Evolutionary conservation across 2,888 invertebrate genomes (phyloP).

Genomic region (Torymus tubicola): DNA sequence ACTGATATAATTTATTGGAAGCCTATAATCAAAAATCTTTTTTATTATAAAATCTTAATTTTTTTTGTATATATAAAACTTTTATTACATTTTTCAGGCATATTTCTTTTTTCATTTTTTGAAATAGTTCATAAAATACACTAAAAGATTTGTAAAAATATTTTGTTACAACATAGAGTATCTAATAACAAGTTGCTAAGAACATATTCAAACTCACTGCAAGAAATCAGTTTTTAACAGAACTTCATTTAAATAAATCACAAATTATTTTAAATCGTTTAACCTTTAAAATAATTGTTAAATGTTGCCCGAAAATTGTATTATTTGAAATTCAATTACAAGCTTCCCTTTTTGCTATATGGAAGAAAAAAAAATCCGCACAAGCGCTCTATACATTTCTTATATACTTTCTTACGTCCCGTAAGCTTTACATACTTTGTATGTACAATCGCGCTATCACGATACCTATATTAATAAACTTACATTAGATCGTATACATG

Average conservation of each 20-base stretch:
- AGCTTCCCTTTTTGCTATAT: conserved; percentile 16
- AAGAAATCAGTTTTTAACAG: no score
- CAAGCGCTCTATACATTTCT: not conserved
- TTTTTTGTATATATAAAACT: not conserved
- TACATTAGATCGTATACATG: conserved; percentile 22
- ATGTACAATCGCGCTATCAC: conserved; percentile 7
- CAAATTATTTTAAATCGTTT: no score
- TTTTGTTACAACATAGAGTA: no score
- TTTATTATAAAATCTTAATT: not conserved
- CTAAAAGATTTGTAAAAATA: no score
- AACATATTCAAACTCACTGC: no score
- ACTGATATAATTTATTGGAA: conserved; percentile 6
- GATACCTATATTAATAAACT: conserved; percentile 14
- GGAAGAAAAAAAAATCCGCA: conserved; percentile 4
- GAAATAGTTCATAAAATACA: no score
- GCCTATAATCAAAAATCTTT: conserved; percentile 21
- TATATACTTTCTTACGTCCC: conserved; percentile 15
- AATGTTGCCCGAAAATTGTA: conserved; percentile 8
- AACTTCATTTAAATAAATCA: no score
- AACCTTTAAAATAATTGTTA: not conserved
- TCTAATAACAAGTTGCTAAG: no score
- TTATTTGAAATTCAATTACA: conserved; percentile 12
- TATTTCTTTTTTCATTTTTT: not conserved
- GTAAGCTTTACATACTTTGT: conserved; percentile 8
- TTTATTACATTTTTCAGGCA: conserved; percentile 10